Evolutionary conservation across 2,797 vertebrate species (phyloP).

Genomic region (Schizothorax lantsangensis): DNA sequence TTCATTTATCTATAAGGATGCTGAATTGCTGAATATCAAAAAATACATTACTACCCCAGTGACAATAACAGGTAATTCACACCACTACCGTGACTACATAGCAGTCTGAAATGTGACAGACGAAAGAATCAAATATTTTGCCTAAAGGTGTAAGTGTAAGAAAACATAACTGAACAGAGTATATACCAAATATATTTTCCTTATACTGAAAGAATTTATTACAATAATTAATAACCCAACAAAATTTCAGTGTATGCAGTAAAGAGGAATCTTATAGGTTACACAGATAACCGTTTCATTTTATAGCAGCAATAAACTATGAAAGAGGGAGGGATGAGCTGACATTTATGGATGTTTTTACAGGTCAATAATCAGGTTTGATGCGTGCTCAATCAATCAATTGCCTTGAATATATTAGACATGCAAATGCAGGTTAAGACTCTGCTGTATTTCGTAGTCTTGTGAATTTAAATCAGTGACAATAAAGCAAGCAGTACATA

Average conservation of each 20-base stretch:
- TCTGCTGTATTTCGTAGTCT: not conserved
- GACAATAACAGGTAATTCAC: not conserved
- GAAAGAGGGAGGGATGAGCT: not conserved
- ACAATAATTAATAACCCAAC: not conserved
- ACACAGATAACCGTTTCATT: not conserved
- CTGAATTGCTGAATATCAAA: not conserved
- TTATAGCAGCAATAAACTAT: slow-evolving; percentile 14
- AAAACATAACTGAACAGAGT: not conserved
- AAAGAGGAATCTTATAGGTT: not conserved
- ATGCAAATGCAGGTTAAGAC: slow-evolving; percentile 10
- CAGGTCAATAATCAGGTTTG: slow-evolving; percentile 32
- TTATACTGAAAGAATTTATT: not conserved
- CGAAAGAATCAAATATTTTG: too few relatives aligned
- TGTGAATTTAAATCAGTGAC: slow-evolving; percentile 4
- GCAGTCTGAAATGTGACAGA: too few relatives aligned
- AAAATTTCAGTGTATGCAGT: not conserved
- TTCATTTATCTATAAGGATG: not conserved
- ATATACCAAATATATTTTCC: not conserved
- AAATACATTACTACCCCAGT: not conserved
- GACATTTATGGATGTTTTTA: slow-evolving; percentile 19
- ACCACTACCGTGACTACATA: too few relatives aligned
- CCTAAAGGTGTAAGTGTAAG: not conserved
- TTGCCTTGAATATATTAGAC: slow-evolving; percentile 23
- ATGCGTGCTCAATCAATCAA: not conserved
- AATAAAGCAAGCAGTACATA: not conserved